A percentile compares a stretch with the other conserved stretches of the same genome.
phyloP scores from a whole-genome alignment of 2,888 invertebrate species.

The Hanleya hanleyi region DNA sequence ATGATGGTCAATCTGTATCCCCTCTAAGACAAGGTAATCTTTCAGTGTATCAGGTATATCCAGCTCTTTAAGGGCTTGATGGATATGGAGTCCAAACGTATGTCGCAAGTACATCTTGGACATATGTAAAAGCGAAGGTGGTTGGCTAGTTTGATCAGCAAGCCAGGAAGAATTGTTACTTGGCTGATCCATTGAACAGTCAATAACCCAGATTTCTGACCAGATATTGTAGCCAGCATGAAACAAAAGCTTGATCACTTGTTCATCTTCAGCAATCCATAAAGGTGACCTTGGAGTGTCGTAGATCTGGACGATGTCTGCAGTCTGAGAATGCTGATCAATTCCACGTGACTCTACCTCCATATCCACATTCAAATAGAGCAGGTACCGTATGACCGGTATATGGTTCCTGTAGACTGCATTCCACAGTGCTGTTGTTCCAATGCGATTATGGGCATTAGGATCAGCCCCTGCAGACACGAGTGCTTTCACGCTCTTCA shows the following conservation, averaged over 20 bases:
- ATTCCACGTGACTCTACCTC: constrained; percentile 50
- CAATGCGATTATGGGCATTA: constrained; percentile 45
- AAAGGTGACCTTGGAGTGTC: constrained; percentile 50
- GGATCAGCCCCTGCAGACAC: constrained; percentile 61
- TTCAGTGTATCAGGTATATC: constrained; percentile 44
- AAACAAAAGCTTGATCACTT: constrained; percentile 46
- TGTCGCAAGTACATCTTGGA: constrained; percentile 50
- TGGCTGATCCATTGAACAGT: not conserved
- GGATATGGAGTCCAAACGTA: constrained; percentile 38
- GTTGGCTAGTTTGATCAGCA: constrained; percentile 39
- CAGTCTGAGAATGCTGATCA: constrained; percentile 55
- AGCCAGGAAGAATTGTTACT: not conserved
- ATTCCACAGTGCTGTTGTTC: constrained; percentile 64
- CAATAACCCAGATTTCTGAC: constrained; percentile 50
- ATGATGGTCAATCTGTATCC: too few species aligned
- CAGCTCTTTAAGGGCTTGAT: constrained; percentile 35
- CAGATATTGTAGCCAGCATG: constrained; percentile 53
- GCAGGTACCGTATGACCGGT: constrained; percentile 47
- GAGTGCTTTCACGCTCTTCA: constrained; percentile 45
- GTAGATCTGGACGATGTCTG: constrained; percentile 46
- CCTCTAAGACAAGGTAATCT: constrained; percentile 9
- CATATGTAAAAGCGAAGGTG: constrained; percentile 46
- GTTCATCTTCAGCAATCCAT: constrained; percentile 47
- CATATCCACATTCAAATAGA: constrained; percentile 53
- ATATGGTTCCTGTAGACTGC: constrained; percentile 51